These are phyloP conservation scores for Dascyllus trimaculatus DNA, from an alignment of 2,113 vertebrate genomes.

Conservation along the genomic window DNA sequence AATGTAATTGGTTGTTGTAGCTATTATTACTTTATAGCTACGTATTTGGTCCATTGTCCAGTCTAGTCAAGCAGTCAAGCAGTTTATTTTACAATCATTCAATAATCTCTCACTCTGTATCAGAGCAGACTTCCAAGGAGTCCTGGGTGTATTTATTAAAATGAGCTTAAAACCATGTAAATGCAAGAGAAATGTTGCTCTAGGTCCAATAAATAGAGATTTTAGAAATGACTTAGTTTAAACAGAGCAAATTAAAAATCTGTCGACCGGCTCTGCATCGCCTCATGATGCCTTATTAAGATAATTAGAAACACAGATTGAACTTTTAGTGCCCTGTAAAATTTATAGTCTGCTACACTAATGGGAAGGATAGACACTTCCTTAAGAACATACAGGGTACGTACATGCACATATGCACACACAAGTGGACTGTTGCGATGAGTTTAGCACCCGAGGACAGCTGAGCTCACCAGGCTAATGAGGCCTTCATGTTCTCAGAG, in stretches of 20 bases:
- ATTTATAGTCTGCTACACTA: constrained; percentile 1
- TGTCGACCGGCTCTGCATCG: not conserved
- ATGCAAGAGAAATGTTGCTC: constrained; percentile 12
- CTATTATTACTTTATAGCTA: no score
- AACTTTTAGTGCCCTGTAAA: constrained; percentile 8
- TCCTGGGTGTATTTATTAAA: no score
- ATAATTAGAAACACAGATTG: constrained; percentile 19
- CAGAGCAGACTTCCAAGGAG: no score
- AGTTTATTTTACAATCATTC: no score
- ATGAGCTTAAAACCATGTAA: constrained; percentile 1
- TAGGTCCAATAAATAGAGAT: constrained; percentile 11
- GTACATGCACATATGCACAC: constrained; percentile 33
- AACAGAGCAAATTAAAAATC: constrained; percentile 12
- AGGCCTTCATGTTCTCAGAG: constrained; percentile 66
- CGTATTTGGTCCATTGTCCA: no score
- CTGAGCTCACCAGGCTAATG: constrained; percentile 69
- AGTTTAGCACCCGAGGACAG: constrained; percentile 59
- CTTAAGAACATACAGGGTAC: constrained; percentile 9
- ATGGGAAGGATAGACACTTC: constrained; percentile 21
- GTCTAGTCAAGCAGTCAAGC: no score
- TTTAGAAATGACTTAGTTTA: not conserved
- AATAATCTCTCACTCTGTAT: no score
- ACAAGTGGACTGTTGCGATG: constrained; percentile 27
- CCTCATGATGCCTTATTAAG: constrained; percentile 19
- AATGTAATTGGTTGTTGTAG: no score